Base-by-base conservation (phyloP, 2,888 invertebrate species). In the Melieria omissa region DNA sequence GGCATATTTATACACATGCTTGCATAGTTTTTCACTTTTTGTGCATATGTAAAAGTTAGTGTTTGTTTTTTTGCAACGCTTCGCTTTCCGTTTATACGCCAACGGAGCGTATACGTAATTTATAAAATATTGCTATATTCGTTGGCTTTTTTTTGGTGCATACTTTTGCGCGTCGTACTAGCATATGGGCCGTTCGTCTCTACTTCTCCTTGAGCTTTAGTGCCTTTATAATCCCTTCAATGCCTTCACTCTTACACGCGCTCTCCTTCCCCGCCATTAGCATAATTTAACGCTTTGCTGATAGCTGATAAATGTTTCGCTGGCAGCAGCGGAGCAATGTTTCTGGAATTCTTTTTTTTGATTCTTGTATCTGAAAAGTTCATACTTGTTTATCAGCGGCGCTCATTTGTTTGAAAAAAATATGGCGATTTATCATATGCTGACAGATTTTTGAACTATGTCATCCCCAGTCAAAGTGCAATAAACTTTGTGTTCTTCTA, bases 231-330 rank as follows among this genome's bases (percentile, higher is more conserved):
- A 49, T 67, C 60, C 10, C 4, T 16, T 44, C 60, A 61, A 60
- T 67, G 10, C 52, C 52, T 67, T 6, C 44, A 5, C 14, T n/a
- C 10, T 66, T 46, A 4, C 52, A 64, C n/a, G 41, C 52, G n/a
- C 41, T 66, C 4, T n/a, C 41, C 44, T 46, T 55, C 4, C n/a
- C 57, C 29, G n/a, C n/a, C 16, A 46, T 65, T 45, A 57, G 58
- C 49, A 58, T 58, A 45, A 66, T 49, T 58, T 49, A 58, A 58
- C 49, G 66, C 41, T 49, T n/a, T 52, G 52, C n/a, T 64, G 54
- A 54, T 55, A n/a, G 64, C 5, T 42, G 10, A 16, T 12, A 9
- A 52, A 4, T 29, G 29, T 29, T 29, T 29, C 29, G 29, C 29
- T 29, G 29, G 29, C 29, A 42, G 42, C 52, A 54, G 14, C 54